These are phyloP conservation scores for Sebastes jordani DNA, from an alignment of 2,797 vertebrate genomes.

Conservation along the genomic window DNA sequence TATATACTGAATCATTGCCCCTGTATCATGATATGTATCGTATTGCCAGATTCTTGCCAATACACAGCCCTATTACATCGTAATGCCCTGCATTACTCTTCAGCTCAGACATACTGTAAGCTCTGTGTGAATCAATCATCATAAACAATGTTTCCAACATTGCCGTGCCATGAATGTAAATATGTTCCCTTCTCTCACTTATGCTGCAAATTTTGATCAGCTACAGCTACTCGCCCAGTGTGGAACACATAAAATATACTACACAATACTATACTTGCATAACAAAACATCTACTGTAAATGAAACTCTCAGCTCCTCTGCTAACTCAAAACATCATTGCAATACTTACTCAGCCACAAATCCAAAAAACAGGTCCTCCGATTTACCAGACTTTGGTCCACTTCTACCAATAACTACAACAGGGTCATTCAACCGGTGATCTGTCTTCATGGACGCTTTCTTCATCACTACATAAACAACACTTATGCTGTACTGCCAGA, in stretches of 20 bases:
- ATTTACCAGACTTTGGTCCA: neutral
- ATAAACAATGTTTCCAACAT: neutral
- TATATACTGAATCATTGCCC: too few species aligned
- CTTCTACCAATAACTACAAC: constrained; percentile 20
- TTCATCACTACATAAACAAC: constrained; percentile 60
- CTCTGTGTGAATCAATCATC: neutral
- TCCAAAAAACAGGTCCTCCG: neutral
- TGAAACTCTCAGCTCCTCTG: neutral
- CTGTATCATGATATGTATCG: too few species aligned
- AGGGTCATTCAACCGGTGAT: constrained; percentile 22
- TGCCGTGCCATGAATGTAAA: neutral
- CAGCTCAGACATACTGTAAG: neutral
- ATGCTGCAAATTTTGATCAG: neutral
- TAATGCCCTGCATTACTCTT: neutral
- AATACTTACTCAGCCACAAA: constrained; percentile 9
- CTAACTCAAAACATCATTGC: neutral
- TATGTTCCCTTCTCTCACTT: neutral
- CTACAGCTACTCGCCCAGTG: neutral
- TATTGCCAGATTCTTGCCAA: too few species aligned
- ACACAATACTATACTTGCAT: neutral
- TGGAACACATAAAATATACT: neutral
- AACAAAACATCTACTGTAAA: neutral
- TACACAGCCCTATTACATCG: too few species aligned
- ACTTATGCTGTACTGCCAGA: constrained; percentile 56
- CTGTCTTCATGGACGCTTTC: constrained; percentile 43